Conservation (phyloP, 2,113 vertebrate species). For the Tychaedon coryphoeus region DNA sequence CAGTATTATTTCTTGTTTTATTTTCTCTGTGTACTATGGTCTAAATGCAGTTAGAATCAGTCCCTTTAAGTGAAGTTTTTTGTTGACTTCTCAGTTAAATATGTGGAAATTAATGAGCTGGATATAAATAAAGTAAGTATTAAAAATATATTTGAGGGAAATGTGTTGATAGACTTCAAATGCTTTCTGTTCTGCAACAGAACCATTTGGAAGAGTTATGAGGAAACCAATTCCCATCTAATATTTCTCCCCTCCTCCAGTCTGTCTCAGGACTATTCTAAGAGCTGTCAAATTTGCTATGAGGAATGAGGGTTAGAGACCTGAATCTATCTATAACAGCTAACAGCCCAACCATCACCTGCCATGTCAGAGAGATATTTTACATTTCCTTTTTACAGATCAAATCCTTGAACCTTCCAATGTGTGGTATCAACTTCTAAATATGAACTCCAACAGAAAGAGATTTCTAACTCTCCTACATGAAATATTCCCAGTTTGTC, state of each 20-base stretch:
- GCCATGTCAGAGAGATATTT: neutral
- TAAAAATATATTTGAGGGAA: neutral
- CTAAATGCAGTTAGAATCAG: neutral
- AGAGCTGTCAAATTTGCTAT: neutral
- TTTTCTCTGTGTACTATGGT: neutral
- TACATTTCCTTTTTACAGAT: neutral
- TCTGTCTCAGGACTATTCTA: neutral
- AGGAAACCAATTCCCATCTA: neutral
- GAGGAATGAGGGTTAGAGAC: neutral
- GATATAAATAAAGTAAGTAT: neutral
- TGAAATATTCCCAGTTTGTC: neutral
- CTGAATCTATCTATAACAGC: neutral
- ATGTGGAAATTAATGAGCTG: neutral
- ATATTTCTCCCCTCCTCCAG: neutral
- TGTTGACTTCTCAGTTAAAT: neutral
- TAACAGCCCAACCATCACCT: neutral
- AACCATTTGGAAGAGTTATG: neutral
- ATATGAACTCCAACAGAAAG: neutral
- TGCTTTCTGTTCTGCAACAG: neutral
- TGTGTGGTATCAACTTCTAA: neutral
- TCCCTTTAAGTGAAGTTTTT: neutral
- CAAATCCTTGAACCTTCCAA: neutral
- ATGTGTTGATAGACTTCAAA: neutral
- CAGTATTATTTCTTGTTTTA: neutral
- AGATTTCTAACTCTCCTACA: neutral